Percentiles rank a stretch among this genome's conserved stretches.
Conservation (phyloP, 2,797 vertebrate species). For the Amphiprion clarkii region DNA sequence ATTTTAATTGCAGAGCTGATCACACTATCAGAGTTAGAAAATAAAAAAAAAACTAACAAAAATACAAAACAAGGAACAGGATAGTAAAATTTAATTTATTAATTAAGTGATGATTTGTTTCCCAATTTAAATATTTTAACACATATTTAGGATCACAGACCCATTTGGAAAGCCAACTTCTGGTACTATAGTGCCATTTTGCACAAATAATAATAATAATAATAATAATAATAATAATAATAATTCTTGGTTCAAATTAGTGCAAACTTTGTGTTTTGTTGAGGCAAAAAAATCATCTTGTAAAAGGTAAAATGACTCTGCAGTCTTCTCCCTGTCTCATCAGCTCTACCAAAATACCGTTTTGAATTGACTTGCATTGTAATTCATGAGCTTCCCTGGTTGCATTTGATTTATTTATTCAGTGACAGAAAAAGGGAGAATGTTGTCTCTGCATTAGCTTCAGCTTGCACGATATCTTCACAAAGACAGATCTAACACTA, state of each 20-base stretch:
- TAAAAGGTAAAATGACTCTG: not conserved
- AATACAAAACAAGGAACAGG: not conserved
- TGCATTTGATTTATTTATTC: no score
- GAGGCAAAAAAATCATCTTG: not conserved
- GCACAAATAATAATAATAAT: not conserved
- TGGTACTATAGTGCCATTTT: not conserved
- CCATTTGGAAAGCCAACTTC: not conserved
- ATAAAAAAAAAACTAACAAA: no score
- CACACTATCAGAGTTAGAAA: not conserved
- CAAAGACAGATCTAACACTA: not conserved
- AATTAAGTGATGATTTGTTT: not conserved
- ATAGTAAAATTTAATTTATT: not conserved
- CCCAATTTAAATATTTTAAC: not conserved
- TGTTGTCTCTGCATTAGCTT: not conserved
- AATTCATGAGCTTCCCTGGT: not conserved
- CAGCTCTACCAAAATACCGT: not conserved
- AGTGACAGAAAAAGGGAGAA: not conserved
- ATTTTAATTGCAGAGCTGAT: not conserved
- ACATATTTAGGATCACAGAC: not conserved
- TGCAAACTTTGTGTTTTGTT: not conserved
- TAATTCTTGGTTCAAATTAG: not conserved
- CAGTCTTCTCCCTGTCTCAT: not conserved
- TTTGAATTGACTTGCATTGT: not conserved
- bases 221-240: no score
- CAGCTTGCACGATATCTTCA: not conserved